Evolutionary conservation across 2,797 vertebrate species (phyloP).

Genomic region (Sebastes taczanowskii): DNA sequence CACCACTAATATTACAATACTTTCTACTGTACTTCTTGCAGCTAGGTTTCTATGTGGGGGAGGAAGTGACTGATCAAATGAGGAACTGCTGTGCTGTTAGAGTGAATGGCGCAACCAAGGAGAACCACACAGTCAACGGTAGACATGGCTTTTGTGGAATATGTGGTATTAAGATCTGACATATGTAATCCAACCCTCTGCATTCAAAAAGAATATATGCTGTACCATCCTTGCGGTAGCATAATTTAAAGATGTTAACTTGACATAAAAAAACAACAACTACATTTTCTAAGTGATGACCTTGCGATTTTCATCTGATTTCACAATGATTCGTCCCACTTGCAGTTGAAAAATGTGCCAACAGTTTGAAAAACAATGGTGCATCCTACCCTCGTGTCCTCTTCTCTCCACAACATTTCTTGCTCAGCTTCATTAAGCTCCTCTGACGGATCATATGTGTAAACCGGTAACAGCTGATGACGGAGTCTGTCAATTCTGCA

Average conservation of each 20-base stretch:
- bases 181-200: background rate
- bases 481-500: constrained; percentile 90
- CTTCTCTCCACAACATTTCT: constrained; percentile 89
- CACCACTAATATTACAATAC: background rate
- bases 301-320: background rate
- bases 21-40: background rate
- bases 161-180: background rate
- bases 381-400: constrained; percentile 87
- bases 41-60: background rate
- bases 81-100: constrained; percentile 22
- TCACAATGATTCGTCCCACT: background rate
- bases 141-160: background rate
- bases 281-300: background rate
- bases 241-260: background rate
- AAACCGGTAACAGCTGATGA: constrained; percentile 94
- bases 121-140: background rate
- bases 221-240: background rate
- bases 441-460: constrained; percentile 93
- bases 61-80: constrained; percentile 35
- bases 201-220: background rate
- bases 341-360: background rate
- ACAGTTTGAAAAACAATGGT: background rate
- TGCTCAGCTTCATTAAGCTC: constrained; percentile 93
- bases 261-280: background rate
- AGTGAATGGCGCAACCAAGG: constrained; percentile 7